Conservation (phyloP, 2,113 vertebrate genomes). For the Microcebus jonahi region DNA sequence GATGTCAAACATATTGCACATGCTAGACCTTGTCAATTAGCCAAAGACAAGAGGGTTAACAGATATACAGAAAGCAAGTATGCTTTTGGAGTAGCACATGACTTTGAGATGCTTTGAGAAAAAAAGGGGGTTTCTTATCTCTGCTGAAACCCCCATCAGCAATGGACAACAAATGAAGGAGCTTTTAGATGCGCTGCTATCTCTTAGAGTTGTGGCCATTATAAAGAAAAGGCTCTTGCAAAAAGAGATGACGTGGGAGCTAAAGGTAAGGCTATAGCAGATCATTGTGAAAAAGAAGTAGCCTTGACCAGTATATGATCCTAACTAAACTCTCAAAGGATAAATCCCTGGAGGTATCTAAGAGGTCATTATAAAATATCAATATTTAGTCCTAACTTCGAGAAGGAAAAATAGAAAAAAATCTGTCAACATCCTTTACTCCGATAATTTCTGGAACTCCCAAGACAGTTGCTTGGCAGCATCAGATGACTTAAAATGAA, state of each 20-base stretch:
- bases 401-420: not conserved
- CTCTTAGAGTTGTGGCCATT: not conserved
- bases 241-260: not conserved
- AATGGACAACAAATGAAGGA: not conserved
- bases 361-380: not conserved
- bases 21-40: not conserved
- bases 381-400: not conserved
- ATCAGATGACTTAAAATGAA: not conserved
- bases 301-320: not conserved
- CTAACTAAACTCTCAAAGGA: not conserved
- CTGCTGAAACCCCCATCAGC: not conserved
- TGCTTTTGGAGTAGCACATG: not conserved
- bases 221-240: not conserved
- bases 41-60: not conserved
- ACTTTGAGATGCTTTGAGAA: not conserved
- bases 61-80: not conserved
- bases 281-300: not conserved
- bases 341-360: not conserved
- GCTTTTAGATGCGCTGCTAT: not conserved
- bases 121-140: not conserved
- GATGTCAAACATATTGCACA: not conserved
- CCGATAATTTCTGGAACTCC: not conserved
- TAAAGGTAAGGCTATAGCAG: not conserved
- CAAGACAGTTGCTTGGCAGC: not conserved
- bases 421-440: not conserved